phyloP scores from a whole-genome alignment of 2,888 invertebrate species.

The Amphipyra berbera region DNA sequence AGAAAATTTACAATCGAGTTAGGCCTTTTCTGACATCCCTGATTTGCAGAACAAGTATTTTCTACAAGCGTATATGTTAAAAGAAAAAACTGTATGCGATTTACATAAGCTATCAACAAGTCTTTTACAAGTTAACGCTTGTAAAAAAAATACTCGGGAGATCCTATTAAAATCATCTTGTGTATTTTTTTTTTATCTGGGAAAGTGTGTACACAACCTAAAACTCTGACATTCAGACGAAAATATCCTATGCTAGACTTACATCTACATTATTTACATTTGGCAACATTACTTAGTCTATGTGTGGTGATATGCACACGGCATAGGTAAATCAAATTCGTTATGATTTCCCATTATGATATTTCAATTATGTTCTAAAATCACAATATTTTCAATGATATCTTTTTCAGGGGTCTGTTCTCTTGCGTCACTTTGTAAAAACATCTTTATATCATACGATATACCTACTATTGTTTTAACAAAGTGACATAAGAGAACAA shows the following conservation, averaged over 20 bases:
- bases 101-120: conserved; percentile 44
- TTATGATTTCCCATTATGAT: conserved; percentile 78
- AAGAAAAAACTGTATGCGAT: conserved; percentile 34
- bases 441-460: conserved; percentile 1
- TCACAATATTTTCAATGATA: conserved; percentile 84
- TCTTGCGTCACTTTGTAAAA: conserved; percentile 40
- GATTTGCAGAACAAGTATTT: conserved; percentile 14
- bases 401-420: conserved; percentile 59
- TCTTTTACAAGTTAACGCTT: conserved; percentile 8
- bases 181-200: conserved; percentile 13
- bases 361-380: conserved; percentile 76
- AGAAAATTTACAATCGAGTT: conserved; percentile 55
- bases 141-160: conserved; percentile 7
- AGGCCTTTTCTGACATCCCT: conserved; percentile 51
- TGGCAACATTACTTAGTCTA: conserved; percentile 87
- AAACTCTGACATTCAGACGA: conserved; percentile 74
- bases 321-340: conserved; percentile 78
- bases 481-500: conserved; percentile 46
- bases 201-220: conserved; percentile 76
- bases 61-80: conserved; percentile 24
- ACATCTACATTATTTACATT: conserved; percentile 81
- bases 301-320: conserved; percentile 85
- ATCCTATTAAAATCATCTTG: no score
- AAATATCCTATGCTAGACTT: conserved; percentile 62
- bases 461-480: conserved; percentile 5